Conservation (phyloP, 92 coral and sea anemone genomes). For the Pocillopora grandis region DNA sequence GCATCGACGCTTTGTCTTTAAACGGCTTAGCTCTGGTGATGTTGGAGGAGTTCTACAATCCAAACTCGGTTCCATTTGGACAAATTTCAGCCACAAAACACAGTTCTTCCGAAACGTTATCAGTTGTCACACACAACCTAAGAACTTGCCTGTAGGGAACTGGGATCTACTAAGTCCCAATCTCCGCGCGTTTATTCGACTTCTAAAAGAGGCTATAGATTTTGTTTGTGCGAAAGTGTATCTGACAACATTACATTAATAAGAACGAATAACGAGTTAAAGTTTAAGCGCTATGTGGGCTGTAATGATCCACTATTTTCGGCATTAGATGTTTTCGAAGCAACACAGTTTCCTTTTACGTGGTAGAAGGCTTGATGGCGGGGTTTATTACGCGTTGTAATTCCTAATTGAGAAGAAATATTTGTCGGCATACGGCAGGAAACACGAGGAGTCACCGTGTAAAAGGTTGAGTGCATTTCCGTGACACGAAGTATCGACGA, state of each 20-base stretch:
- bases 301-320: background rate
- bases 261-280: background rate
- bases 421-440: slow-evolving; percentile 1
- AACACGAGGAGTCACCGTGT: slow-evolving; percentile 24
- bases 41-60: slow-evolving; percentile 59
- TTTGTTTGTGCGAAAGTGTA: slow-evolving; percentile 22
- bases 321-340: background rate
- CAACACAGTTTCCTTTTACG: background rate
- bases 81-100: background rate
- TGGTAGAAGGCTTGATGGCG: background rate
- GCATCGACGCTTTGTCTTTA: slow-evolving; percentile 84
- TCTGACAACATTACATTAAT: slow-evolving; percentile 13
- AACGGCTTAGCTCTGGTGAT: slow-evolving; percentile 80
- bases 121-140: background rate
- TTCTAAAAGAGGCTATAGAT: slow-evolving; percentile 14
- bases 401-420: slow-evolving; percentile 9
- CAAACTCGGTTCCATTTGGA: slow-evolving; percentile 55
- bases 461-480: slow-evolving; percentile 22
- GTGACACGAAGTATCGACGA: slow-evolving; percentile 17
- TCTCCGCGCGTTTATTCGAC: slow-evolving; percentile 9
- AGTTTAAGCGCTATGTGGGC: background rate
- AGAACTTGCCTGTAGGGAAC: background rate
- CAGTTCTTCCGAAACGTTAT: background rate
- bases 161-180: slow-evolving; percentile 23
- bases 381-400: background rate